Conservation (phyloP, 1,140 invertebrate genomes). For the Scylla paramamosain region DNA sequence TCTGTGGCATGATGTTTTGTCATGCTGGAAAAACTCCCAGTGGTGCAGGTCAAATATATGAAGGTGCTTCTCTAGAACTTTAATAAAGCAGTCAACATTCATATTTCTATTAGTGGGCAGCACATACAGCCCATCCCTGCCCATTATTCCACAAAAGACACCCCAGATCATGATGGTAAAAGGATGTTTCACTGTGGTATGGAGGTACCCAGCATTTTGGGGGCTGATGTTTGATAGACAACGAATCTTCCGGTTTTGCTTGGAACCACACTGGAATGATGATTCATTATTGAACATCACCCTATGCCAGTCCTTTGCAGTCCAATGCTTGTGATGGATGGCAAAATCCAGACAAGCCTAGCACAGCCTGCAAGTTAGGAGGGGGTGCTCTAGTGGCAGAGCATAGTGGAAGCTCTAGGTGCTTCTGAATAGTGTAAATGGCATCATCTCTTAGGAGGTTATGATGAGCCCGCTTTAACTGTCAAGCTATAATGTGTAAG, state of each 20-base stretch:
- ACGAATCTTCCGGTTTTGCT: background rate
- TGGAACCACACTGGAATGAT: background rate
- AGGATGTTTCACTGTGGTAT: background rate
- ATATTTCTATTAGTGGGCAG: background rate
- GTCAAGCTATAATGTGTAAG: background rate
- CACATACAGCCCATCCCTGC: background rate
- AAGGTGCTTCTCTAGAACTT: no score
- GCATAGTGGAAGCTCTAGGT: background rate
- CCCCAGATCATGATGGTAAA: background rate
- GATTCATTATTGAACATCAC: background rate
- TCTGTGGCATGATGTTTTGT: background rate
- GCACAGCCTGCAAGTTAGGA: background rate
- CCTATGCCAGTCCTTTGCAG: background rate
- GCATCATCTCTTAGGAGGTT: background rate
- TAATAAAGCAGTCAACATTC: background rate
- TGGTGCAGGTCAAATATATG: no score
- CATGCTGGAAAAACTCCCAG: no score
- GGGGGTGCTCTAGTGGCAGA: background rate
- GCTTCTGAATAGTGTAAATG: background rate
- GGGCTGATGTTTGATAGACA: background rate
- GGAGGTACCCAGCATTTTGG: background rate
- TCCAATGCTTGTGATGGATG: background rate
- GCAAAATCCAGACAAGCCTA: background rate
- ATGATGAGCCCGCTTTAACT: background rate
- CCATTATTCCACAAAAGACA: background rate